Evolutionary conservation across 2,113 vertebrate species (phyloP).

Genomic region (Grus americana): DNA sequence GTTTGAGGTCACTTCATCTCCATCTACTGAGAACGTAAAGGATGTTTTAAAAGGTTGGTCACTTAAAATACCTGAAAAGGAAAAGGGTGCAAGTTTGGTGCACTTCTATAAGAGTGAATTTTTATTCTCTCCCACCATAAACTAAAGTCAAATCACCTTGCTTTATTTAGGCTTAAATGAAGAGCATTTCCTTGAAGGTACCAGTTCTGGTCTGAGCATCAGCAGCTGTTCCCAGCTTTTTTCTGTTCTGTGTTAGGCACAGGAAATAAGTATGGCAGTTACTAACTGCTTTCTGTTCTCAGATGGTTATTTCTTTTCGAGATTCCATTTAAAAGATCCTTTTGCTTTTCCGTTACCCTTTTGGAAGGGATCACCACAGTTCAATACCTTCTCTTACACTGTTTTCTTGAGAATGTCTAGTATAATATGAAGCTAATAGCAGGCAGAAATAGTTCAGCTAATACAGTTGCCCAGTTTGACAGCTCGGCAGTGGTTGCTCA

Average conservation of each 20-base stretch:
- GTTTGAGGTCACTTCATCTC: not conserved
- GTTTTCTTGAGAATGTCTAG: not conserved
- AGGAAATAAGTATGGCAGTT: not conserved
- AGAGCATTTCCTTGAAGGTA: not conserved
- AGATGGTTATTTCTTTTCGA: not conserved
- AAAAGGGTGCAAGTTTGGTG: not conserved
- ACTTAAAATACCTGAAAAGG: not conserved
- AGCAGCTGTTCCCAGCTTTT: not conserved
- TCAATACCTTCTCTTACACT: not conserved
- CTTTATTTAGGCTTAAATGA: not conserved
- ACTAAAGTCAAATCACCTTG: not conserved
- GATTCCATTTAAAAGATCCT: not conserved
- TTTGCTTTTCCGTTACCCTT: not conserved
- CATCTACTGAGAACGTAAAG: not conserved
- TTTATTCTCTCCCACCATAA: not conserved
- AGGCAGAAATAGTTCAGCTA: not conserved
- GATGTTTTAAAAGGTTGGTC: not conserved
- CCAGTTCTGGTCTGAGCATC: not conserved
- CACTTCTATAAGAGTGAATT: not conserved
- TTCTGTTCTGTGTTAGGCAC: not conserved
- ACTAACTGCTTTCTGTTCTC: not conserved
- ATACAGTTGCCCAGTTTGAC: not conserved
- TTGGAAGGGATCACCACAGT: not conserved
- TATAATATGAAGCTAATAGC: not conserved
- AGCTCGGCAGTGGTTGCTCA: not conserved